Conservation (phyloP, 2,888 invertebrate species). For the Argynnis bischoffii region DNA sequence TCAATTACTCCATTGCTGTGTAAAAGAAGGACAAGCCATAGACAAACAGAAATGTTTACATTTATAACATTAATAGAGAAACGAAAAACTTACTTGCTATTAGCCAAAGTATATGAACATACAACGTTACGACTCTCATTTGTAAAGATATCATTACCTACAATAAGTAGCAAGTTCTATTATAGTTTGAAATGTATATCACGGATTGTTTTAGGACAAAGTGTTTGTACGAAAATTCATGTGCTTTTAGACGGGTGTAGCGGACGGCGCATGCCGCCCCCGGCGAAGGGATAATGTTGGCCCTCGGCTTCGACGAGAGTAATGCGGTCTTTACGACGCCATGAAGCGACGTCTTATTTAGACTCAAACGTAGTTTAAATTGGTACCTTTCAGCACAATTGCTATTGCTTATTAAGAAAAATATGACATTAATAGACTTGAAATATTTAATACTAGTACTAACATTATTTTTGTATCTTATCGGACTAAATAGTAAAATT, state of each 20-base stretch:
- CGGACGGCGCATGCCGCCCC: constrained; percentile 55
- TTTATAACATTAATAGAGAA: too few relatives aligned
- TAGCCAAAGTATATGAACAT: too few relatives aligned
- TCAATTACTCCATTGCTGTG: too few relatives aligned
- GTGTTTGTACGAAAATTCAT: constrained; percentile 35
- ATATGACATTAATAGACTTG: not conserved
- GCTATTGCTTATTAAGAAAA: constrained; percentile 43
- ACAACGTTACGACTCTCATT: too few relatives aligned
- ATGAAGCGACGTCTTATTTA: constrained; percentile 79
- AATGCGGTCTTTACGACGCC: constrained; percentile 75
- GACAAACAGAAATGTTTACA: too few relatives aligned
- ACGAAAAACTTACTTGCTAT: too few relatives aligned
- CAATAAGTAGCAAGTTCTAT: constrained; percentile 15
- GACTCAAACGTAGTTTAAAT: constrained; percentile 70
- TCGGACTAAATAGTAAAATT: too few relatives aligned
- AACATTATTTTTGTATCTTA: not conserved
- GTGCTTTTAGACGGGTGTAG: constrained; percentile 33
- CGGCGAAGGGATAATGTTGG: constrained; percentile 67
- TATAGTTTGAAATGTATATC: constrained; percentile 23
- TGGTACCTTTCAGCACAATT: constrained; percentile 78
- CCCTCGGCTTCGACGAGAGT: constrained; percentile 74
- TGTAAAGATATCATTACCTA: not conserved
- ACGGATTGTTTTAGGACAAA: constrained; percentile 24
- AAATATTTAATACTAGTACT: not conserved
- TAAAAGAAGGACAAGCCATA: too few relatives aligned